A percentile compares a stretch with the other conserved stretches of the same genome.
Evolutionary conservation across 2,888 invertebrate genomes (phyloP).

Genomic region (Agrochola circellaris): DNA sequence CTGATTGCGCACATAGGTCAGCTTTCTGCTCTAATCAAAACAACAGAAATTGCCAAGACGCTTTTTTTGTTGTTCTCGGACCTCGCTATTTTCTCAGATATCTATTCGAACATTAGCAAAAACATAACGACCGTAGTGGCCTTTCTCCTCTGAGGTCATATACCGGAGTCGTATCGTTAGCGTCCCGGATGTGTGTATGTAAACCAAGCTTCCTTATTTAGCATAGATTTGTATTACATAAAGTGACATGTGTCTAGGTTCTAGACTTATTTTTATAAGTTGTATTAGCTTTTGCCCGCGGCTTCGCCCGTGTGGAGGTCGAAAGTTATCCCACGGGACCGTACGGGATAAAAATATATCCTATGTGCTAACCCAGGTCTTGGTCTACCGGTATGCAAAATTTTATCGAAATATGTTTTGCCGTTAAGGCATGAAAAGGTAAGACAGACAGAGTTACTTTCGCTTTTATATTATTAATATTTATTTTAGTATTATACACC

Average conservation of each 20-base stretch:
- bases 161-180: constrained; percentile 50
- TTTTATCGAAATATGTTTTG: background rate
- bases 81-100: background rate
- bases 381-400: background rate
- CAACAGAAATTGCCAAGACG: background rate
- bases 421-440: background rate
- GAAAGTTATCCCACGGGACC: too few species aligned
- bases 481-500: too few species aligned
- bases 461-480: too few species aligned
- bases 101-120: constrained; percentile 31
- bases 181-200: constrained; percentile 44
- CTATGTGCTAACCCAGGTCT: too few species aligned
- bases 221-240: constrained; percentile 16
- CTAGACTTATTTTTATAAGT: background rate
- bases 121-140: constrained; percentile 59
- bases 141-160: constrained; percentile 50
- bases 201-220: constrained; percentile 51
- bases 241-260: background rate
- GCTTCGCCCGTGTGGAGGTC: background rate
- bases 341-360: background rate
- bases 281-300: background rate
- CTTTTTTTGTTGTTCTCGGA: background rate
- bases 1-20: background rate
- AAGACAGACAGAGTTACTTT: background rate
- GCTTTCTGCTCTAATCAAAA: background rate